Base-by-base conservation (phyloP, 2,888 invertebrate genomes). In the Kuschelorhynchus macadamiae region DNA sequence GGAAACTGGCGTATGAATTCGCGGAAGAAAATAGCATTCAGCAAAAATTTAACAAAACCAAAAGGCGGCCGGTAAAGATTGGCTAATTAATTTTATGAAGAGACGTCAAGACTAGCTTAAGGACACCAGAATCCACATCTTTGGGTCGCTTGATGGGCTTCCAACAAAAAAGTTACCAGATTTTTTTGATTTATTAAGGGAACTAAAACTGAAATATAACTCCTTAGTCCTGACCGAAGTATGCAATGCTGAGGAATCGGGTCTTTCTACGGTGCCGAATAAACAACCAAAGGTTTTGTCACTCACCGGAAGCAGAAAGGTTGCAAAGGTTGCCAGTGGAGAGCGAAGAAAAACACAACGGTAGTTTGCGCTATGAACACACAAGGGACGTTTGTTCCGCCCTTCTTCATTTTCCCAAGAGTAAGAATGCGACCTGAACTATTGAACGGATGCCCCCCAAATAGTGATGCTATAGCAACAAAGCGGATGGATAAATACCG, bases 271-370 rank as follows among this genome's bases (percentile, higher is more conserved):
- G n/a, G n/a, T n/a, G n/a, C n/a, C n/a, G n/a, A n/a, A n/a, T n/a
- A n/a, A n/a, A n/a, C n/a, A n/a, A n/a, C n/a, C n/a, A n/a, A 75
- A 75, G 44, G 47, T 74, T 33, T 56, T 74, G 30, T 66, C 72
- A 39, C 70, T 3, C 25, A 25, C 25, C 25, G 25, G 25, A 25
- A 25, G 25, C 25, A 25, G 25, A 25, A 25, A 7, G 25, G 25
- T 25, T 25, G 25, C 25, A 25, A 25, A 25, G 25, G 25, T 25
- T 25, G 25, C 25, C 25, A 25, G 25, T 25, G 25, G 25, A 25
- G 25, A 25, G 25, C 25, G 25, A 25, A 7, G 25, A 25, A 25
- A 25, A 25, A 25, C 25, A 25, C 25, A 25, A 25, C 25, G 25
- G 25, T 25, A 25, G 25, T 25, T 5, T 25, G 25, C 3, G 25